Conservation (phyloP, 1,140 invertebrate genomes). For the Trichoplusia ni region DNA sequence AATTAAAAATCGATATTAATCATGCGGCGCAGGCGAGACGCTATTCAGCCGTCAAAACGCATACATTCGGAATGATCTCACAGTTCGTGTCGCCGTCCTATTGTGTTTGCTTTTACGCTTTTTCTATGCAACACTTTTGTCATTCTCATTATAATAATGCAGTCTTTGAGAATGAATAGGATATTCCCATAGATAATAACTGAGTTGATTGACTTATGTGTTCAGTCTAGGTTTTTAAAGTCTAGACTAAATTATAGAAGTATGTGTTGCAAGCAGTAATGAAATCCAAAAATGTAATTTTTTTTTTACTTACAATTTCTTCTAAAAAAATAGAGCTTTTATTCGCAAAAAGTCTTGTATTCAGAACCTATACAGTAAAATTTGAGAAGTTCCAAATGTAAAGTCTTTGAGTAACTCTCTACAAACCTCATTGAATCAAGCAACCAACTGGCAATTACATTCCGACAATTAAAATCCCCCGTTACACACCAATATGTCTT, state of each 20-base stretch:
- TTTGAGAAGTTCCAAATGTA: too few species aligned
- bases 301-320: too few species aligned
- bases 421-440: too few species aligned
- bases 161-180: constrained; percentile 13
- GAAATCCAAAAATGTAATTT: neutral
- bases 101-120: constrained; percentile 9
- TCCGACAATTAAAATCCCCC: too few species aligned
- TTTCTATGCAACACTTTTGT: constrained; percentile 23
- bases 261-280: too few species aligned
- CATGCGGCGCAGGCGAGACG: constrained; percentile 2
- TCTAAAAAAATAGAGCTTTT: too few species aligned
- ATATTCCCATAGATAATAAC: constrained; percentile 12
- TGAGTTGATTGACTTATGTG: neutral
- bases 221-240: neutral
- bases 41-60: constrained; percentile 26
- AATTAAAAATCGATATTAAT: constrained; percentile 26
- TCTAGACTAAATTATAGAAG: too few species aligned
- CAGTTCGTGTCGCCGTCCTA: constrained; percentile 8
- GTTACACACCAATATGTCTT: too few species aligned
- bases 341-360: too few species aligned
- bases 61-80: constrained; percentile 19
- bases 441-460: too few species aligned
- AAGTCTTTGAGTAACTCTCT: too few species aligned
- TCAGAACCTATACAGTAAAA: too few species aligned
- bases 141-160: constrained; percentile 16